Conservation (phyloP, 2,113 vertebrate species). For the Aviceda subcristata region DNA sequence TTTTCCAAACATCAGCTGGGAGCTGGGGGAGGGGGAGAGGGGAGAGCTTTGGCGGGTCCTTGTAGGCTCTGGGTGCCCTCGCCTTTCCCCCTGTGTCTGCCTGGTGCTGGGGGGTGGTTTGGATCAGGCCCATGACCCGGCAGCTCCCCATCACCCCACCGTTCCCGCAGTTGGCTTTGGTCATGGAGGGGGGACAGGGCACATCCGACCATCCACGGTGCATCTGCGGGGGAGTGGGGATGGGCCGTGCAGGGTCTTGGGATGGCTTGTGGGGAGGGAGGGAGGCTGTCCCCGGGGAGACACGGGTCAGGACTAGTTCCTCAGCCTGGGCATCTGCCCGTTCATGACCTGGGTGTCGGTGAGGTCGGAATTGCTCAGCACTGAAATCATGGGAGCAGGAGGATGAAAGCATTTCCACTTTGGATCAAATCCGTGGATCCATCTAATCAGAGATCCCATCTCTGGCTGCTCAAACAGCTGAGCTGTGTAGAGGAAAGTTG, state of each 20-base stretch:
- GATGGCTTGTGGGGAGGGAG: neutral
- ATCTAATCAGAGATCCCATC: neutral
- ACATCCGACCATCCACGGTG: rapidly evolving
- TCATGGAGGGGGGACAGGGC: neutral
- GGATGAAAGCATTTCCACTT: neutral
- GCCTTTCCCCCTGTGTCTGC: rapidly evolving
- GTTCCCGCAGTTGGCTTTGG: neutral
- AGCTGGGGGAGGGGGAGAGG: neutral
- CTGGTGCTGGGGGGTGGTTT: neutral
- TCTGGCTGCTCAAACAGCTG: neutral
- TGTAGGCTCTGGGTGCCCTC: neutral
- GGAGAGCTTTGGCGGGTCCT: neutral
- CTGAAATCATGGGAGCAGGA: neutral
- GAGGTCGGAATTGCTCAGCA: neutral
- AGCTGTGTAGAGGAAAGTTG: neutral
- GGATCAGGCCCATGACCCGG: rapidly evolving
- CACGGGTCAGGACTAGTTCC: rapidly evolving
- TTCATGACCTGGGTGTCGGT: rapidly evolving
- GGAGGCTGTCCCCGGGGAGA: neutral
- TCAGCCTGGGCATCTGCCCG: neutral
- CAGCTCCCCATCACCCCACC: rapidly evolving
- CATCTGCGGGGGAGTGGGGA: neutral
- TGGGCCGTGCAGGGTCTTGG: rapidly evolving
- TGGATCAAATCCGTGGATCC: neutral
- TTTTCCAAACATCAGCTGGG: neutral